phyloP scores from a whole-genome alignment of 2,113 vertebrate species.

The Orcinus orca region DNA sequence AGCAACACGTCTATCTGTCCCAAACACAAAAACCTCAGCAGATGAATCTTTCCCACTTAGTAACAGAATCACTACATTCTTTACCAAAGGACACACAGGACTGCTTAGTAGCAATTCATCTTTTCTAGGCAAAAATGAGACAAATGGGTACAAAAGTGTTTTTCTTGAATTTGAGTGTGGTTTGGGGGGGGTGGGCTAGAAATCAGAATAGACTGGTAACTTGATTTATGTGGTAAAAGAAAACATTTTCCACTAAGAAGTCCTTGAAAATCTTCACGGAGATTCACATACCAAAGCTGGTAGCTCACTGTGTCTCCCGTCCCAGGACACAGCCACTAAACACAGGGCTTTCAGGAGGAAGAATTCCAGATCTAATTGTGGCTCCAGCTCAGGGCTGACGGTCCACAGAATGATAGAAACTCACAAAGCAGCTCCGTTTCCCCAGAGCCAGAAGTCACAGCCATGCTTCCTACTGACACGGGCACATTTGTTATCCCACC shows the following conservation, averaged over 20 bases:
- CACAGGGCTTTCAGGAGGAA: not conserved
- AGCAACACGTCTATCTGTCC: not conserved
- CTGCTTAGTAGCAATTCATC: not conserved
- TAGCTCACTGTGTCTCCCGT: slow-evolving; percentile 1
- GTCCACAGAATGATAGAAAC: not conserved
- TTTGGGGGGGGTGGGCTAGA: accelerated
- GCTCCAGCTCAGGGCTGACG: not conserved
- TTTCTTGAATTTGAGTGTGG: not conserved
- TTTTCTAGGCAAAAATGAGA: slow-evolving; percentile 38
- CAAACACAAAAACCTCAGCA: not conserved
- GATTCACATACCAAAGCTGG: slow-evolving; percentile 45
- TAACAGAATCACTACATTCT: not conserved
- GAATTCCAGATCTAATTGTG: not conserved
- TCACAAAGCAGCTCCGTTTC: not conserved
- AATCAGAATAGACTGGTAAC: not conserved
- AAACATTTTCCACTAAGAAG: slow-evolving; percentile 33
- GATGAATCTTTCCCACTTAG: not conserved
- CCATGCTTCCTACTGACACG: not conserved
- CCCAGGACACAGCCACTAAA: not conserved
- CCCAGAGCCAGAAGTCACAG: not conserved
- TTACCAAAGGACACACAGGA: not conserved
- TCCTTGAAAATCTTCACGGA: not conserved
- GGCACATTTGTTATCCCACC: not conserved
- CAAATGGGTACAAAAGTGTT: not conserved
- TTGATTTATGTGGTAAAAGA: slow-evolving; percentile 45